Percentiles rank a stretch among this genome's conserved stretches.
Conservation (phyloP, 2,113 vertebrate genomes). For the Ginglymostoma cirratum region DNA sequence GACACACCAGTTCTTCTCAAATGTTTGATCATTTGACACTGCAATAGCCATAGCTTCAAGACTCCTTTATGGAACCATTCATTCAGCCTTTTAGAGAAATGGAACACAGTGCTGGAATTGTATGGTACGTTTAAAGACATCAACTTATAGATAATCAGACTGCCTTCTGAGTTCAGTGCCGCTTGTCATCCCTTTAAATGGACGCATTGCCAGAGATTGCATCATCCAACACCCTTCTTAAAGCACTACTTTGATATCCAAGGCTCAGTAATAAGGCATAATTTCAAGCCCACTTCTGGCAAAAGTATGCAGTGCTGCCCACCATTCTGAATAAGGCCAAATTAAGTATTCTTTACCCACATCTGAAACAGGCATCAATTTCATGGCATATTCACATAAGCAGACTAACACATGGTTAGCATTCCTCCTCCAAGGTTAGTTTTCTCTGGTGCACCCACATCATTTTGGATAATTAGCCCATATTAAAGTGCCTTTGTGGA, state of each 20-base stretch:
- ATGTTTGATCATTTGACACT: not conserved
- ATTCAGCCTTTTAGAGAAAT: not conserved
- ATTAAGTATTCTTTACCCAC: not conserved
- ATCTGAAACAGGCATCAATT: not conserved
- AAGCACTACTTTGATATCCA: not conserved
- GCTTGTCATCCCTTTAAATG: not conserved
- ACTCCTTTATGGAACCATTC: not conserved
- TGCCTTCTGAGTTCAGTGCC: not conserved
- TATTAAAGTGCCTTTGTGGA: not conserved
- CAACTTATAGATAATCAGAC: not conserved
- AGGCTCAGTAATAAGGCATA: not conserved
- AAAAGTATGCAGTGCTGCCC: not conserved
- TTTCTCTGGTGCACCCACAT: not conserved
- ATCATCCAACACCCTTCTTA: not conserved
- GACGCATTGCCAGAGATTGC: not conserved
- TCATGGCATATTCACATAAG: not conserved
- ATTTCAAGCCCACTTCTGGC: not conserved
- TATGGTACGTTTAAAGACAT: too few species aligned
- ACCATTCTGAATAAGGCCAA: not conserved
- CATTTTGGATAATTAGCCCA: not conserved
- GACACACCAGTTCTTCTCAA: not conserved
- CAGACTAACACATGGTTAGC: not conserved
- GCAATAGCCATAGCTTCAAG: not conserved
- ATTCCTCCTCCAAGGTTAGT: not conserved
- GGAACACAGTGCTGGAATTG: not conserved